phyloP scores from a whole-genome alignment of 2,113 vertebrate species.

The Xiphorhynchus elegans region DNA sequence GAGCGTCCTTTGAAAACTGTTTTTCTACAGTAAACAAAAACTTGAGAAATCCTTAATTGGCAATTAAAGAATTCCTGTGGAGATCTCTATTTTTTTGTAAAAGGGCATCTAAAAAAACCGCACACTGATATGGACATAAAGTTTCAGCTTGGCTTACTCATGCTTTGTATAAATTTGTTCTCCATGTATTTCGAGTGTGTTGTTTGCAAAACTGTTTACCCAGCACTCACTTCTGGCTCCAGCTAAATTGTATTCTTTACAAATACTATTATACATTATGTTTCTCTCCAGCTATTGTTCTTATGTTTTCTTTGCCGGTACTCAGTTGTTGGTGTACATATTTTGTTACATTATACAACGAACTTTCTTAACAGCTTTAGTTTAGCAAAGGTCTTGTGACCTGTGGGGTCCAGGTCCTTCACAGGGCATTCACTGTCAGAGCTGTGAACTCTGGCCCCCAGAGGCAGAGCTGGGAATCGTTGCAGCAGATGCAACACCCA shows the following conservation, averaged over 20 bases:
- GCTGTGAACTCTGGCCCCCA: not conserved
- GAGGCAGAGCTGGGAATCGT: not conserved
- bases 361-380: not conserved
- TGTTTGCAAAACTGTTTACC: not conserved
- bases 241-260: not conserved
- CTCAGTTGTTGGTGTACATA: not conserved
- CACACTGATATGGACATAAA: not conserved
- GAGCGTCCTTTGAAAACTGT: not conserved
- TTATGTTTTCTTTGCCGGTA: not conserved
- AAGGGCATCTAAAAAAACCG: not conserved
- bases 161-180: not conserved
- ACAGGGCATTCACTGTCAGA: not conserved
- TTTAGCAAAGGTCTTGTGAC: not conserved
- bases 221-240: not conserved
- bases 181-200: not conserved
- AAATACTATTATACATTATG: not conserved
- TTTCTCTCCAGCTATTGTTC: not conserved
- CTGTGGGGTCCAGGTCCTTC: not conserved
- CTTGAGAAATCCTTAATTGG: slow-evolving; percentile 34
- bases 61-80: slow-evolving; percentile 23
- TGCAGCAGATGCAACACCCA: not conserved
- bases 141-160: not conserved
- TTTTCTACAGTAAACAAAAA: slow-evolving; percentile 41
- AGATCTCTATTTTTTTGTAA: not conserved
- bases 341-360: not conserved